Base-by-base conservation (phyloP, 2,797 vertebrate genomes). In the Heterohyrax brucei region DNA sequence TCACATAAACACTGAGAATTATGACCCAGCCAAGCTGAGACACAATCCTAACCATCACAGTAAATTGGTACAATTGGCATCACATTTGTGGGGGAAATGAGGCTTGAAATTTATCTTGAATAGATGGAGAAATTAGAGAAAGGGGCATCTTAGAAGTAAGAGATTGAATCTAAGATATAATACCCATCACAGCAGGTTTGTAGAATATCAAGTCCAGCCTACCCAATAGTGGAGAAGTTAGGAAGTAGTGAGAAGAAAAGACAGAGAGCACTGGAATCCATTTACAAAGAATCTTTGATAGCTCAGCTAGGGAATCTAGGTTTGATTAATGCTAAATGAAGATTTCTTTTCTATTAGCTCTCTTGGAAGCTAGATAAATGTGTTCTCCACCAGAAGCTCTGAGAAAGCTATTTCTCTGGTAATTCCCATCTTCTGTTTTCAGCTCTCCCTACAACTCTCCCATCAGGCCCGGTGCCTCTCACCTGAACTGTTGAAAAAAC, bases 241-340 rank as follows among this genome's bases (percentile, higher is more conserved):
- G 56, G 61, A 80, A 68, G 39, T 2, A 8, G 9, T 53, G 19
- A 82, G 48, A 56, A 75, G 30, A 79, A 56, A 53, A 79, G 64
- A 61, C 3, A 48, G 50, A 5, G 21, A 75, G 1, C 19, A 3
- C n/a, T 86, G 53, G 48, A 59, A 28, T 82, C n/a, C 46, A 59
- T 89, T 84, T 91, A 72, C 48, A 33, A 80, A 92, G 39, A 62
- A 28, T 66, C 26, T 93, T 72, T 75, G 92, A 80, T 96, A 89
- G 53, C 50, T 93, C 89, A 87, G 21, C 72, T 89, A 75, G 87
- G 76, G 48, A 85, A 94, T 68, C 78, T 56, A 59, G 80, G 50
- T 94, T 95, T 68, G 87, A 93, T 79, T 64, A 94, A 95, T 70
- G 46, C 62, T 80, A 84, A 90, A 75, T n/a, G 84, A 91, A 80